phyloP scores from a whole-genome alignment of 2,113 vertebrate species.

The human (Homo sapiens) region GRCh38 chr12:109738501-109739000 shows the following conservation, averaged over 20 bases:
- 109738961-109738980: not conserved
- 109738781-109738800: not conserved
- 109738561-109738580: not conserved
- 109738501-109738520: not conserved
- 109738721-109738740: not conserved
- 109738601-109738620: not conserved
- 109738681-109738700: not conserved
- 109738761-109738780: not conserved
- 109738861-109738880: not conserved
- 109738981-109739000: not conserved
- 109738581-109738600: not conserved
- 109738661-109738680: not conserved
- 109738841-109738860: not conserved
- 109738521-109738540: not conserved
- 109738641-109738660: not conserved
- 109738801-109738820: not conserved
- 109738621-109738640: fast-evolving
- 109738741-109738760: not conserved
- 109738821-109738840: fast-evolving
- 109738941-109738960: not conserved
- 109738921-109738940: not conserved
- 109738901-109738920: not conserved
- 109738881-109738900: not conserved
- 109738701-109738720: not conserved
- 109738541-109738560: not conserved